Conservation (phyloP, 2,797 vertebrate species). For the Emys orbicularis region DNA sequence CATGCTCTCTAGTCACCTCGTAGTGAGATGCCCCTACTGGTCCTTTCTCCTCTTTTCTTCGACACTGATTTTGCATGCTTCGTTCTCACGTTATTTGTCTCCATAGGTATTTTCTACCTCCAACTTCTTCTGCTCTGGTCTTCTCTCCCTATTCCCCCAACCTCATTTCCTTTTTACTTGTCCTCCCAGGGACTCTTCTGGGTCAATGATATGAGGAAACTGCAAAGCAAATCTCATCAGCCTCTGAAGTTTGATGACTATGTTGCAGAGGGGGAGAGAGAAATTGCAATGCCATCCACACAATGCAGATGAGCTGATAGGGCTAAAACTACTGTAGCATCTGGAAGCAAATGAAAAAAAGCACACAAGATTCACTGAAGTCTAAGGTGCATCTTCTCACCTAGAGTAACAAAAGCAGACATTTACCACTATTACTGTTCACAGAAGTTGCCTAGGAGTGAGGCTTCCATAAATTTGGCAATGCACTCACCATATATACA, state of each 20-base stretch:
- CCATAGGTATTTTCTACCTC: background rate
- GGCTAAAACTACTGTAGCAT: background rate
- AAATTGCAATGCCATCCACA: background rate
- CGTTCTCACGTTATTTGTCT: background rate
- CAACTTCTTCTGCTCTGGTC: background rate
- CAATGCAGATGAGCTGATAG: background rate
- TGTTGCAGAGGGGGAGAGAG: background rate
- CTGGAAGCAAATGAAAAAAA: slow-evolving; percentile 1
- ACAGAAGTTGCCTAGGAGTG: slow-evolving; percentile 18
- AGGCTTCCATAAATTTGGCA: slow-evolving; percentile 28
- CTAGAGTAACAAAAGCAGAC: slow-evolving; percentile 23
- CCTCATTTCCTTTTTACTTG: slow-evolving; percentile 8
- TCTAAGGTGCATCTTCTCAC: slow-evolving; percentile 29
- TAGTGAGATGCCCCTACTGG: background rate
- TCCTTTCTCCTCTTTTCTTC: background rate
- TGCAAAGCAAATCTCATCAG: background rate
- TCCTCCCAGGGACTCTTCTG: background rate
- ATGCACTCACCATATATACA: background rate
- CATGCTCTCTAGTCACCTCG: background rate
- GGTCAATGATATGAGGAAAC: background rate
- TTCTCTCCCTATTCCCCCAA: background rate
- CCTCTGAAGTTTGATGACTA: background rate
- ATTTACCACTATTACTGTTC: slow-evolving; percentile 31
- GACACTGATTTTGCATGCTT: background rate
- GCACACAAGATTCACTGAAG: background rate